Evolutionary conservation across 2,113 vertebrate genomes (phyloP).

Genomic region (Monopterus albus): DNA sequence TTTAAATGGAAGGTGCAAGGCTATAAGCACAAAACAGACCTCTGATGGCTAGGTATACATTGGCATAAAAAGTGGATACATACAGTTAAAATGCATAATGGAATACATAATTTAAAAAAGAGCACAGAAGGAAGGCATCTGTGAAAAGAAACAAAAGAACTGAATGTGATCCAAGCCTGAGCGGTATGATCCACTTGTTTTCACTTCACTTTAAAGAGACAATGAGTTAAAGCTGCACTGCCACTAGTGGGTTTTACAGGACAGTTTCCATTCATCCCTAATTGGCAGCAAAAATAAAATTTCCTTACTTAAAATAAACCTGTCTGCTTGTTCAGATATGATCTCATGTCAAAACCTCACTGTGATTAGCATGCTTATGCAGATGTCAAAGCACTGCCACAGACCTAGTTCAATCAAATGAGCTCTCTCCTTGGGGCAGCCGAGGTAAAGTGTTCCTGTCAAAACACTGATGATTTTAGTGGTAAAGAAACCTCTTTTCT

Average conservation of each 20-base stretch:
- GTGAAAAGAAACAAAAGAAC: not conserved
- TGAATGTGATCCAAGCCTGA: slow-evolving; percentile 2
- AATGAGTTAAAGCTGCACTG: slow-evolving; percentile 11
- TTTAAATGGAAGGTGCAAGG: slow-evolving; percentile 51
- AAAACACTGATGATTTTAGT: slow-evolving; percentile 62
- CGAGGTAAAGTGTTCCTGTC: slow-evolving; percentile 59
- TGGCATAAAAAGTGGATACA: slow-evolving; percentile 12
- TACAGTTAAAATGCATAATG: not conserved
- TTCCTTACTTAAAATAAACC: slow-evolving; percentile 44
- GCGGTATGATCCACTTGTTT: slow-evolving; percentile 11
- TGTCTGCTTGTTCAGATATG: slow-evolving; percentile 14
- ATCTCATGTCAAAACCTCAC: slow-evolving; percentile 40
- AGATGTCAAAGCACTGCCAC: slow-evolving; percentile 31
- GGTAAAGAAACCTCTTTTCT: slow-evolving; percentile 42
- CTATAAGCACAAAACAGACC: slow-evolving; percentile 40
- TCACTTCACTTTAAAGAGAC: slow-evolving; percentile 24
- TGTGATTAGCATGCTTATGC: slow-evolving; percentile 11
- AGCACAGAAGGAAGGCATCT: not conserved
- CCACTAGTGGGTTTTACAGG: not conserved
- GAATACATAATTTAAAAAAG: slow-evolving; percentile 12
- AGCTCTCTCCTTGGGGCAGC: slow-evolving; percentile 50
- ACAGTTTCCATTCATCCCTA: slow-evolving; percentile 5
- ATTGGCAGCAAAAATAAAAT: slow-evolving; percentile 45
- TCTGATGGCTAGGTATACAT: slow-evolving; percentile 22
- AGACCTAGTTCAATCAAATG: slow-evolving; percentile 44